Percentiles rank a stretch among this genome's conserved stretches.
These are phyloP conservation scores for Hydrotaea diabolus DNA, from an alignment of 2,888 invertebrate genomes.

Conservation along the genomic window DNA sequence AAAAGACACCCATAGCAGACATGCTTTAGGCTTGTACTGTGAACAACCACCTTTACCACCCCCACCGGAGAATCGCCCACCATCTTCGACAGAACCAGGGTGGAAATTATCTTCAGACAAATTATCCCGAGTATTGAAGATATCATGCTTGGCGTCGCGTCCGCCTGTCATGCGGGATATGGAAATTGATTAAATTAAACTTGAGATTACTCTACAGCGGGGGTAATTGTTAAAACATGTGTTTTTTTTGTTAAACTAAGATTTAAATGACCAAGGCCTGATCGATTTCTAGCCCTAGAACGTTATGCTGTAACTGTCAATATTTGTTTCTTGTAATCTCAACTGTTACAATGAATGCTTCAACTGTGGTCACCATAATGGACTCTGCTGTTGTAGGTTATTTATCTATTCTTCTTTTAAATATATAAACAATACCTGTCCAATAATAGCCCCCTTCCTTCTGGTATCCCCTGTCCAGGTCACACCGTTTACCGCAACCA, in stretches of 20 bases:
- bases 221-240: constrained; percentile 32
- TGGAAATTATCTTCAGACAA: constrained; percentile 15
- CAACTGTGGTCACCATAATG: constrained; percentile 17
- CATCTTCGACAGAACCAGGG: neutral
- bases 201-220: neutral
- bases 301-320: constrained; percentile 1
- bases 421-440: neutral
- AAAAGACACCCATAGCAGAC: neutral
- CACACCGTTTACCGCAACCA: neutral
- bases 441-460: neutral
- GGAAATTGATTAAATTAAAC: constrained; percentile 23
- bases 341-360: neutral
- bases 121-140: neutral
- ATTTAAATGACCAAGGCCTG: neutral
- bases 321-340: neutral
- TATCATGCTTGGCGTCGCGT: neutral
- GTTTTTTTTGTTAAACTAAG: constrained; percentile 14
- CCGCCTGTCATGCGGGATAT: neutral
- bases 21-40: too few species aligned
- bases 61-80: neutral
- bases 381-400: neutral
- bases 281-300: neutral
- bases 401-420: neutral
- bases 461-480: neutral
- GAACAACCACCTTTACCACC: neutral